Conservation (phyloP, 2,113 vertebrate species). For the Antigone vipio region DNA sequence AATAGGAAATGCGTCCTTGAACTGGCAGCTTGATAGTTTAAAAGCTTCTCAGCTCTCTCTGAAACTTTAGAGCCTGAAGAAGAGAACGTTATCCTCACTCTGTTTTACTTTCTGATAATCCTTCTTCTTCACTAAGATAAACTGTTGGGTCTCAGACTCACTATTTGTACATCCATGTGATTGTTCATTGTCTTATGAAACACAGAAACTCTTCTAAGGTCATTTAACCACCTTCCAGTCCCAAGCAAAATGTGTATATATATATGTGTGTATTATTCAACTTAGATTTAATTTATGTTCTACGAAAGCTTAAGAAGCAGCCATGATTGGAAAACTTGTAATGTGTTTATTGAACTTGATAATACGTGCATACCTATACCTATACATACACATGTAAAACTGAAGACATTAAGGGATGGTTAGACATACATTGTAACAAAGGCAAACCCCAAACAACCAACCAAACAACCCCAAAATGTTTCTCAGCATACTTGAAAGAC, state of each 20-base stretch:
- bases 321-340: background rate
- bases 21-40: background rate
- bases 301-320: background rate
- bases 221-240: background rate
- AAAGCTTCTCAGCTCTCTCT: background rate
- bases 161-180: background rate
- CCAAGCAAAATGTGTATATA: background rate
- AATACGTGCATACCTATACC: too few relatives aligned
- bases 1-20: background rate
- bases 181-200: background rate
- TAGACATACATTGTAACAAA: background rate
- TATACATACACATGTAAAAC: background rate
- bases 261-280: background rate
- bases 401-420: background rate
- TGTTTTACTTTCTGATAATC: background rate
- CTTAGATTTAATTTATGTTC: background rate
- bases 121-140: background rate
- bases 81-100: background rate
- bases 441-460: background rate
- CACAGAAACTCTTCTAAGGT: background rate
- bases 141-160: background rate
- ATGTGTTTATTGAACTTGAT: background rate
- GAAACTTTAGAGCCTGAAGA: background rate
- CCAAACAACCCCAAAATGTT: background rate
- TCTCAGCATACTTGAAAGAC: background rate